phyloP scores from a whole-genome alignment of 2,113 vertebrate genomes.

The Cettia cetti region DNA sequence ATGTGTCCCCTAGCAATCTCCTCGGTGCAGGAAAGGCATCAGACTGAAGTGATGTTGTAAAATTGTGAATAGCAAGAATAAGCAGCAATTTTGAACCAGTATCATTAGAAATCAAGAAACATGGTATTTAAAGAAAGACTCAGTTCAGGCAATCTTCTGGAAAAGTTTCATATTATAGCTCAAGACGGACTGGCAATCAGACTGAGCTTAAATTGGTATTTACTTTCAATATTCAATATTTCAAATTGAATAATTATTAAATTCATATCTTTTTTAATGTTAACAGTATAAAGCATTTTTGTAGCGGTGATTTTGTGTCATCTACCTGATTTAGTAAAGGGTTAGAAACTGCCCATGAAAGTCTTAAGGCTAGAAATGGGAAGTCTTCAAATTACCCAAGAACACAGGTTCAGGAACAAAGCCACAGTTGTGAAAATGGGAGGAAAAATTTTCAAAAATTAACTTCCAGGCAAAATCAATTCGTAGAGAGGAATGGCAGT shows the following conservation, averaged over 20 bases:
- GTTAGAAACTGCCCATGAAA: neutral
- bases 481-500: neutral
- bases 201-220: neutral
- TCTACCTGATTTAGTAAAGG: neutral
- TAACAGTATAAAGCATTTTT: neutral
- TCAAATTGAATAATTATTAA: neutral
- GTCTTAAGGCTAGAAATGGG: neutral
- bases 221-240: neutral
- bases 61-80: neutral
- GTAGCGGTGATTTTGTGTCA: neutral
- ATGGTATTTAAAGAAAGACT: neutral
- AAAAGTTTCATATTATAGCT: neutral
- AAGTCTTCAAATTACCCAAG: neutral
- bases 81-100: neutral
- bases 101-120: neutral
- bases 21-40: neutral
- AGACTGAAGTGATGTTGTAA: neutral
- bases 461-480: neutral
- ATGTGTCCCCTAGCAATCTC: neutral
- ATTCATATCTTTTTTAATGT: neutral
- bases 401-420: neutral
- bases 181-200: neutral
- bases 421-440: fast-evolving
- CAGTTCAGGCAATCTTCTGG: neutral
- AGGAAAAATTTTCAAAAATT: neutral